phyloP scores from a whole-genome alignment of 2,888 invertebrate species.

The Didymodactylos carnosus region DNA sequence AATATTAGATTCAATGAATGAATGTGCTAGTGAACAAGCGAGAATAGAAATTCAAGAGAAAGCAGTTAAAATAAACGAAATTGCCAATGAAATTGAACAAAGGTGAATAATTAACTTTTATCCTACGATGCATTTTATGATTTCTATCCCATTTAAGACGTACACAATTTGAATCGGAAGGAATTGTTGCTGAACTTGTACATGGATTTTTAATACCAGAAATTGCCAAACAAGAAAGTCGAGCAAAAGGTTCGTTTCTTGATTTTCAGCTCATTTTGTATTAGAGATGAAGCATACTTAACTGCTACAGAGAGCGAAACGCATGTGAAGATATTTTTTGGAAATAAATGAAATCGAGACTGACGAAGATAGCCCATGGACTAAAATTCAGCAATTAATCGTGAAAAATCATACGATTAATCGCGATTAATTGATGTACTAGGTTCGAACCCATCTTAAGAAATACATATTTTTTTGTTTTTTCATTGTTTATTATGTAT shows the following conservation, averaged over 20 bases:
- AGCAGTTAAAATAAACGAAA: slow-evolving; percentile 42
- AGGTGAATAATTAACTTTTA: slow-evolving; percentile 21
- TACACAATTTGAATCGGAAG: slow-evolving; percentile 32
- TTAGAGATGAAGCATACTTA: no score
- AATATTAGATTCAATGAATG: slow-evolving; percentile 43
- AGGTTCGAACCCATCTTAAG: no score
- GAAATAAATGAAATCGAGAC: no score
- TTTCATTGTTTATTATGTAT: no score
- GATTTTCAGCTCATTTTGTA: no score
- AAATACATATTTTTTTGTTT: no score
- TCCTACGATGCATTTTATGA: neutral
- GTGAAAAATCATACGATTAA: no score
- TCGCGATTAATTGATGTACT: no score
- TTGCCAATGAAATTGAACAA: slow-evolving; percentile 36
- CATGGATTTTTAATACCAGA: slow-evolving; percentile 37
- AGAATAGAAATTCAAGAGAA: slow-evolving; percentile 39
- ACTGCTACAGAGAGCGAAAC: no score
- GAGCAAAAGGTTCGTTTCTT: neutral
- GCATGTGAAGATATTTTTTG: no score
- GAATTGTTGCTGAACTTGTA: slow-evolving; percentile 36
- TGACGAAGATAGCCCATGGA: no score
- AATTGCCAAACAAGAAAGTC: slow-evolving; percentile 18
- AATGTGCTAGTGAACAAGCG: slow-evolving; percentile 42
- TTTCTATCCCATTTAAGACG: slow-evolving; percentile 20
- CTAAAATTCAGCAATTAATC: no score